phyloP scores from a whole-genome alignment of 2,113 vertebrate genomes.

The Catharus minimus region DNA sequence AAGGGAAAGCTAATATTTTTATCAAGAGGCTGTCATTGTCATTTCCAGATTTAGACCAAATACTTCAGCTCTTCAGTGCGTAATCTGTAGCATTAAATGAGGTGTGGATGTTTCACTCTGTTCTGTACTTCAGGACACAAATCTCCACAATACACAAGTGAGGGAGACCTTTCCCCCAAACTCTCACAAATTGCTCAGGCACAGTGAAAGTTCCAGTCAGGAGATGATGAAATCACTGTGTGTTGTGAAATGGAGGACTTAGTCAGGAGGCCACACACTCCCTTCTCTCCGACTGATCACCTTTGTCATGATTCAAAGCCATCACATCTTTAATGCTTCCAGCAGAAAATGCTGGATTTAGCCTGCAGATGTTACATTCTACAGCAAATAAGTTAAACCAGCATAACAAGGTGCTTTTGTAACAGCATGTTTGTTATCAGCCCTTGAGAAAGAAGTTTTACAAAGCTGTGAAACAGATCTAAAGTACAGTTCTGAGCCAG shows the following conservation, averaged over 20 bases:
- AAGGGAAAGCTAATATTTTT: background rate
- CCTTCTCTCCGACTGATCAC: background rate
- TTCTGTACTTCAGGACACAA: no score
- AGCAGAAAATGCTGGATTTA: background rate
- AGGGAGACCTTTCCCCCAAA: background rate
- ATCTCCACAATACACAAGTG: background rate
- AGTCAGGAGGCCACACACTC: background rate
- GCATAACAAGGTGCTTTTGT: background rate
- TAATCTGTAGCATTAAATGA: accelerated
- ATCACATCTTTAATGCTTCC: background rate
- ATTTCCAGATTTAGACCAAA: background rate
- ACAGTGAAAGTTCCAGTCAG: background rate
- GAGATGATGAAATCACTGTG: background rate
- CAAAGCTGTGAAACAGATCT: background rate
- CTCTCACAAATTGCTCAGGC: background rate
- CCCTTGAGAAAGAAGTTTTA: background rate
- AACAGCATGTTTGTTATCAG: background rate
- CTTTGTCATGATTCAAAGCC: background rate
- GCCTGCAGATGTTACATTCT: background rate
- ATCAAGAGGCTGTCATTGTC: background rate
- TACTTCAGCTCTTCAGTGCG: background rate
- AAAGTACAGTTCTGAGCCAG: background rate
- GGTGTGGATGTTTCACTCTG: background rate
- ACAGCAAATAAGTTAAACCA: background rate
- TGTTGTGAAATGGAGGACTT: background rate